Conservation (phyloP, 2,113 vertebrate genomes). For the Notechis scutatus region DNA sequence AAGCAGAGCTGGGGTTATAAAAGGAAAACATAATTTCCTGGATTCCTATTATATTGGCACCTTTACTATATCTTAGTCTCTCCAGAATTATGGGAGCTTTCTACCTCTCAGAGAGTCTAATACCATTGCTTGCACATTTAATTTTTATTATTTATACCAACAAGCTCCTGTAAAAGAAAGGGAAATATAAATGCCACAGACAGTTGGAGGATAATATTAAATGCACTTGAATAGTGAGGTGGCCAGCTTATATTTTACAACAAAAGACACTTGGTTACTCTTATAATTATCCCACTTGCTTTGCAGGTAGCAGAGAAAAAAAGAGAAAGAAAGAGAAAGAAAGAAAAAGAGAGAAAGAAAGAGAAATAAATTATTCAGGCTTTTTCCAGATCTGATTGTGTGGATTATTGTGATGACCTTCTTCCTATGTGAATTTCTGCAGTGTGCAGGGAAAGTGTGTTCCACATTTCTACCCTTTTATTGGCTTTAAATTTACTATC, state of each 20-base stretch:
- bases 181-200: not conserved
- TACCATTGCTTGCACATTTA: not conserved
- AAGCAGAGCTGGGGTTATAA: constrained; percentile 30
- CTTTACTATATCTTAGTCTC: not conserved
- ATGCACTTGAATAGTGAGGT: not conserved
- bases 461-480: constrained; percentile 34
- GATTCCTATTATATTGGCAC: not conserved
- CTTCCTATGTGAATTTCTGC: constrained; percentile 17
- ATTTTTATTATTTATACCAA: constrained; percentile 15
- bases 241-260: constrained; percentile 20
- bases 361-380: not conserved
- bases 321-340: not conserved
- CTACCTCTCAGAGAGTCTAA: not conserved
- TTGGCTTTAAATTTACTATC: constrained; percentile 33
- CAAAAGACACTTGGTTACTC: constrained; percentile 26
- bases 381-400: constrained; percentile 21
- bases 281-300: constrained; percentile 29
- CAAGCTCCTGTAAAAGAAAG: not conserved
- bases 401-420: constrained; percentile 15
- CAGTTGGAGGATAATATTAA: not conserved
- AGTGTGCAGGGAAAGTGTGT: constrained; percentile 20
- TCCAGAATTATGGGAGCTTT: not conserved
- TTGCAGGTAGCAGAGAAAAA: constrained; percentile 13
- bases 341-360: too few relatives aligned
- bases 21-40: not conserved